Conservation (phyloP, 2,888 invertebrate species). For the Dasysyrphus tricinctus region DNA sequence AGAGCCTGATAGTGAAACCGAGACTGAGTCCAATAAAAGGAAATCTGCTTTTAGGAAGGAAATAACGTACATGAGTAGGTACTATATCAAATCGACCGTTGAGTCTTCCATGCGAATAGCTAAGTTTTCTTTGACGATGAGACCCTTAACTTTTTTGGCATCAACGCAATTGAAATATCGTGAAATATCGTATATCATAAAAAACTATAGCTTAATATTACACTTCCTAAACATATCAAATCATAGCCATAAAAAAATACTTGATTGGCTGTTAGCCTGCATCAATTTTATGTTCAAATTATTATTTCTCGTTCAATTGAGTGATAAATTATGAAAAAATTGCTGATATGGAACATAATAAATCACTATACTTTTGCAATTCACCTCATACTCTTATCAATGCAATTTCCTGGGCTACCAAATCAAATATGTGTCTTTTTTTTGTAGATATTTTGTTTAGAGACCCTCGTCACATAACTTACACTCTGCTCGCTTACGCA, state of each 20-base stretch:
- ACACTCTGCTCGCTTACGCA: neutral
- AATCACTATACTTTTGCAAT: neutral
- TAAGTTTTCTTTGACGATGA: too few species aligned
- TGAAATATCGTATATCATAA: too few species aligned
- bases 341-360: constrained; percentile 5
- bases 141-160: too few species aligned
- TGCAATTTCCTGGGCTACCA: constrained; percentile 31
- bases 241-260: neutral
- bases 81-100: too few species aligned
- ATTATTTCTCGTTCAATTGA: neutral
- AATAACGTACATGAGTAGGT: too few species aligned
- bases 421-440: constrained; percentile 44
- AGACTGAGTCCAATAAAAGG: too few species aligned
- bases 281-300: constrained; percentile 7
- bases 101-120: too few species aligned
- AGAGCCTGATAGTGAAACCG: too few species aligned
- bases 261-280: constrained; percentile 1
- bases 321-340: neutral
- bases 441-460: neutral
- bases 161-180: too few species aligned
- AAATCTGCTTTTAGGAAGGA: too few species aligned
- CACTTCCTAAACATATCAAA: neutral
- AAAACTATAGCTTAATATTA: too few species aligned
- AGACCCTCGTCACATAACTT: neutral
- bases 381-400: neutral